Conservation (phyloP, 2,113 vertebrate genomes). For the Centropus bengalensis region DNA sequence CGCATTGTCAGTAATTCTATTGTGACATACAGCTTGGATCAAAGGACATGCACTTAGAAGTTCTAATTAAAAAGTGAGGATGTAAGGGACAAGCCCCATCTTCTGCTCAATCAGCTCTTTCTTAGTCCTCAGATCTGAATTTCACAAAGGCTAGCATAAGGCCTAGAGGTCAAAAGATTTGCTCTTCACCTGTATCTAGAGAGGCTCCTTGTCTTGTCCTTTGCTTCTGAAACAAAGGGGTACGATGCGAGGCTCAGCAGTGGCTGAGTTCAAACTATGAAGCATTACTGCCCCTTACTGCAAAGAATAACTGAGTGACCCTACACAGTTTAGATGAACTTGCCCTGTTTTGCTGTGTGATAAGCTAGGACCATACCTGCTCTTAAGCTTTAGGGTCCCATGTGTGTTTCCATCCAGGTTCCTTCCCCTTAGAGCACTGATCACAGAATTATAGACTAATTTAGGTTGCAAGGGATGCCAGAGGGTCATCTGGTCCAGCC, state of each 20-base stretch:
- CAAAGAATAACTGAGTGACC: not conserved
- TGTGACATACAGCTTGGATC: constrained; percentile 48
- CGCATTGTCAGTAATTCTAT: constrained; percentile 20
- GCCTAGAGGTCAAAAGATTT: constrained; percentile 54
- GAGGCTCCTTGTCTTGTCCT: constrained; percentile 34
- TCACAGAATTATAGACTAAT: constrained; percentile 43
- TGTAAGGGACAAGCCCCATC: constrained; percentile 53
- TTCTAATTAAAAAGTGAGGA: constrained; percentile 67
- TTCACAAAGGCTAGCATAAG: not conserved
- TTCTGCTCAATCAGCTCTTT: constrained; percentile 65
- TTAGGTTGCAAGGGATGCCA: not conserved
- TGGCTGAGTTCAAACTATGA: not conserved
- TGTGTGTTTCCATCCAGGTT: not conserved
- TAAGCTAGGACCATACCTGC: not conserved
- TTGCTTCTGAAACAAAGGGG: constrained; percentile 24
- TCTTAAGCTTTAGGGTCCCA: not conserved
- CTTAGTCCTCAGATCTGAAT: constrained; percentile 37
- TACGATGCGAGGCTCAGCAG: not conserved
- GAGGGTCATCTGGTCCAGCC: constrained; percentile 10
- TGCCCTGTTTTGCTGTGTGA: constrained; percentile 15
- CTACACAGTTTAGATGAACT: constrained; percentile 10
- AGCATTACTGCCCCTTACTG: not conserved
- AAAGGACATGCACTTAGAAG: constrained; percentile 37
- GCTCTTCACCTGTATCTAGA: constrained; percentile 27
- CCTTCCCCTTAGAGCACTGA: constrained; percentile 16